Conservation (phyloP, 2,113 vertebrate species). For the Epinephelus cyanopodus region DNA sequence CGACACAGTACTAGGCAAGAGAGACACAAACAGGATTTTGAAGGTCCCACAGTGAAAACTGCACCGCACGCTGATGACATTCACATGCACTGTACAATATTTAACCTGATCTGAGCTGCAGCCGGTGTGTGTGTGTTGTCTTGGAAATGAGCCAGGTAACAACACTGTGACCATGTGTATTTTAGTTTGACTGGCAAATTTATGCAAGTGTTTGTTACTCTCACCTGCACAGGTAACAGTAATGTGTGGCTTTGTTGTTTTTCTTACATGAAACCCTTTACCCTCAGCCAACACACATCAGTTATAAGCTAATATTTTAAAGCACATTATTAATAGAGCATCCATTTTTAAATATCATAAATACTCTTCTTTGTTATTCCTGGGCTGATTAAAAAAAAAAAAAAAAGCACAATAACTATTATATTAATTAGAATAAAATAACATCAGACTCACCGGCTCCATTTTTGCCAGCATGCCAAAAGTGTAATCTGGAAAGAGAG, state of each 20-base stretch:
- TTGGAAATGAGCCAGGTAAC: conserved; percentile 34
- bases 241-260: not conserved
- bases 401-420: not conserved
- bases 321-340: not conserved
- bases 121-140: conserved; percentile 18
- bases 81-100: not conserved
- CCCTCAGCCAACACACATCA: not conserved
- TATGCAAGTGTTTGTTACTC: conserved; percentile 72
- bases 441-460: conserved; percentile 79
- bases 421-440: not conserved
- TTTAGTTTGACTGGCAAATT: conserved; percentile 81
- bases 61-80: not conserved
- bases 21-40: not conserved
- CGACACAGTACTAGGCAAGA: too few species aligned
- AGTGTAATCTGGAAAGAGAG: conserved; percentile 51
- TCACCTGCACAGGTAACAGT: conserved; percentile 32
- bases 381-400: not conserved
- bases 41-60: too few species aligned
- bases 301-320: not conserved
- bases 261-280: conserved; percentile 2
- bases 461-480: conserved; percentile 73
- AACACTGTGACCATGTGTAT: conserved; percentile 47
- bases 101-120: not conserved
- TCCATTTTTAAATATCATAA: not conserved
- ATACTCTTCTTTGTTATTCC: not conserved